These are phyloP conservation scores for Arrhamphus sclerolepis DNA, from an alignment of 2,797 vertebrate species.

Conservation along the genomic window DNA sequence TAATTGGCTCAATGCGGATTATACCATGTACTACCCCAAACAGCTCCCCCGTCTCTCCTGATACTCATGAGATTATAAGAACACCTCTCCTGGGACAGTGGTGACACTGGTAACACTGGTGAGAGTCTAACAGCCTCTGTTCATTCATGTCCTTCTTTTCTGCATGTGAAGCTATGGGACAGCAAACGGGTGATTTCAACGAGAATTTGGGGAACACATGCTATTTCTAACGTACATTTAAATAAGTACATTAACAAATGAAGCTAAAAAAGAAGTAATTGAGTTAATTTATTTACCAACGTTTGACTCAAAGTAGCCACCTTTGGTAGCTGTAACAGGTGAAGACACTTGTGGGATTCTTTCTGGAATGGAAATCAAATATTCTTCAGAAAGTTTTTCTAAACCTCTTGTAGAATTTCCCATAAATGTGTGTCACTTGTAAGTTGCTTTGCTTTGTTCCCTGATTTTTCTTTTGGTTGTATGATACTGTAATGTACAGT, in stretches of 20 bases:
- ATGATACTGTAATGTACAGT: too few species aligned
- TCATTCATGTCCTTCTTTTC: conserved; percentile 28
- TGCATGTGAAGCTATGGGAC: conserved; percentile 50
- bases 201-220: neutral
- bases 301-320: too few species aligned
- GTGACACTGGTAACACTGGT: conserved; percentile 25
- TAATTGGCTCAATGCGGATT: conserved; percentile 83
- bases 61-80: conserved; percentile 61
- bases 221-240: neutral
- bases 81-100: conserved; percentile 55
- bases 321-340: too few species aligned
- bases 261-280: neutral
- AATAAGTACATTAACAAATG: neutral
- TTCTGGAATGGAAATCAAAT: too few species aligned
- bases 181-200: conserved; percentile 19
- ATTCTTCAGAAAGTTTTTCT: too few species aligned
- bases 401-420: too few species aligned
- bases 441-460: too few species aligned
- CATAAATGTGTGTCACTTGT: too few species aligned
- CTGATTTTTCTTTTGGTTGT: too few species aligned
- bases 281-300: too few species aligned
- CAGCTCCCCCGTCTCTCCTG: conserved; percentile 33
- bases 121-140: conserved; percentile 33
- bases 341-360: too few species aligned
- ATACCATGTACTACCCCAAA: conserved; percentile 47